These are phyloP conservation scores for Crocodylus rhombifer DNA, from an alignment of 2,797 vertebrate genomes.

Conservation along the genomic window DNA sequence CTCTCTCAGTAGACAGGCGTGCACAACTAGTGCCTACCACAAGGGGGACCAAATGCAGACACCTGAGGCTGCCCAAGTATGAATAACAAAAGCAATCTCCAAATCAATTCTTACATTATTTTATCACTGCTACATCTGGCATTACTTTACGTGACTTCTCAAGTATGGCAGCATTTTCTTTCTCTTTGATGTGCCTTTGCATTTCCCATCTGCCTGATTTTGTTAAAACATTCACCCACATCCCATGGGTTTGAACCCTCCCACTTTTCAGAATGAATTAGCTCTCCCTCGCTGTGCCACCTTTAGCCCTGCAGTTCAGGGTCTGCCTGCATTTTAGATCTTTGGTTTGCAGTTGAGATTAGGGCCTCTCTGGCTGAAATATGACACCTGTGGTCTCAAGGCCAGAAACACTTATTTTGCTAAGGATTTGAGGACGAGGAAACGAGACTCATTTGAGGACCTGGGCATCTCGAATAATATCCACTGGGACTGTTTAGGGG, in stretches of 20 bases:
- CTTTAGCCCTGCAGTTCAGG: neutral
- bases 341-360: neutral
- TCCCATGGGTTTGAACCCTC: neutral
- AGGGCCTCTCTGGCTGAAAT: neutral
- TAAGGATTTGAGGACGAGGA: neutral
- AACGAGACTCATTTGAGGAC: neutral
- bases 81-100: neutral
- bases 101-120: neutral
- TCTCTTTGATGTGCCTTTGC: neutral
- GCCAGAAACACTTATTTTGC: neutral
- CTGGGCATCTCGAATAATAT: neutral
- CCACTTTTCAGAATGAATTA: neutral
- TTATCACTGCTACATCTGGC: neutral
- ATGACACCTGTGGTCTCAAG: neutral
- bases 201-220: neutral
- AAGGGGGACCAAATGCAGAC: too few species aligned
- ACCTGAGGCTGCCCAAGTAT: too few species aligned
- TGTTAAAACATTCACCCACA: neutral
- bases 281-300: fast-evolving
- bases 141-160: neutral
- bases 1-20: too few species aligned
- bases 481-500: neutral
- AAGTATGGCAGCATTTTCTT: neutral
- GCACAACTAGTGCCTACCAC: too few species aligned
- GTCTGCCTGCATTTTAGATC: neutral